Evolutionary conservation across 2,797 vertebrate species (phyloP), one percentile per base, ranked within the genome.

Genomic region (Hydrolagus colliei): DNA sequence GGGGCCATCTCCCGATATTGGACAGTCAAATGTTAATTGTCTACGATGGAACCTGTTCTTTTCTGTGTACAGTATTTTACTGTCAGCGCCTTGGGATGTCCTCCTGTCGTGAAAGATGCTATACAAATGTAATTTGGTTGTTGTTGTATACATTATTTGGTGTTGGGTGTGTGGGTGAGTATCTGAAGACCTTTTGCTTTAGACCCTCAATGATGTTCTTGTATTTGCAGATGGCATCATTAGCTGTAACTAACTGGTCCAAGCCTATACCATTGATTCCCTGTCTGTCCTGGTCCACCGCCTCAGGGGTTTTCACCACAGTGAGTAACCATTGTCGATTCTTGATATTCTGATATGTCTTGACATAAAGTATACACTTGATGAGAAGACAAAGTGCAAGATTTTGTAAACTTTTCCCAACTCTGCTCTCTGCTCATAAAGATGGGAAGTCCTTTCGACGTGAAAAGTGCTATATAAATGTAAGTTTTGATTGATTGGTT

Each of bases 261-360:
- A 98, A 98, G 90, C 98, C 98, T 8, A 96, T 99, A 89, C 98
- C 98, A 10, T 89, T 99, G 89, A 92, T 99, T 87, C 98, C 97
- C 0, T 99, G 98, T 92, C 93, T 99, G 87, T 99, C 98, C 86
- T 99, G 98, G 98, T 98, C 97, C 76, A 99, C 98, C 59, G 98
- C 98, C 20, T 99, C 98, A 20, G 98, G 93, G 86, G 98, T 99
- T 88, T 99, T 99, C 90, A 99, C 97, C 87, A 98, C 96, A 91
- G 98, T 99, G 95, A 96, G 85, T 86, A 63, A 65, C 22, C 14
- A 41, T n/a, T 35, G 4, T 76, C 41, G 79, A 13, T 65, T 65
- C 32, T 62, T 63, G 4, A 27, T 63, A 22, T 63, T 65, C 65
- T 27, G 7, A 6, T 14, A 3, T 6, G 65, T 82, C 35, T 16